These are phyloP conservation scores for Triplophysa rosa DNA, from an alignment of 2,113 vertebrate species.

Conservation along the genomic window DNA sequence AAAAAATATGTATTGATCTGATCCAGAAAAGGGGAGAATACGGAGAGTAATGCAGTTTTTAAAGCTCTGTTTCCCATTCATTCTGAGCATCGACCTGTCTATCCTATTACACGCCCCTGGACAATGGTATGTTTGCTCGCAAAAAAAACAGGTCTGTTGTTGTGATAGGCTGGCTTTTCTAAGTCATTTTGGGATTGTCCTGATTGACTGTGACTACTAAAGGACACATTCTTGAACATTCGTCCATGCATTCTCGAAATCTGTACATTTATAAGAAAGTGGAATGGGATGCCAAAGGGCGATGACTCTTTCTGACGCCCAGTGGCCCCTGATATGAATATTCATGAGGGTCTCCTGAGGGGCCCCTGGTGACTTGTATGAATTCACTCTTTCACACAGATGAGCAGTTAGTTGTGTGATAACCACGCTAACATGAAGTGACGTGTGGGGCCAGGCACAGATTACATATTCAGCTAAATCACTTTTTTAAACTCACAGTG, in stretches of 20 bases:
- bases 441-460: slow-evolving; percentile 13
- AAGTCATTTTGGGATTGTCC: slow-evolving; percentile 16
- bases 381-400: slow-evolving; percentile 38
- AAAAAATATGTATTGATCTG: slow-evolving; percentile 6
- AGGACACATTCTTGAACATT: slow-evolving; percentile 13
- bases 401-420: slow-evolving; percentile 25
- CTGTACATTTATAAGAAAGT: slow-evolving; percentile 19
- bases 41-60: slow-evolving; percentile 5
- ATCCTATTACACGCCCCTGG: slow-evolving; percentile 18
- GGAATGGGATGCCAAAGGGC: slow-evolving; percentile 11
- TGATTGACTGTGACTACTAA: neutral
- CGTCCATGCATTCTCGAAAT: slow-evolving; percentile 22
- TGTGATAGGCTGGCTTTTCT: slow-evolving; percentile 14
- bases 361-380: slow-evolving; percentile 27
- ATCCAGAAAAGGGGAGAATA: neutral
- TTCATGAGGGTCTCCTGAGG: slow-evolving; percentile 38
- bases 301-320: slow-evolving; percentile 16
- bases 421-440: slow-evolving; percentile 31
- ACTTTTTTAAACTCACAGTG: neutral
- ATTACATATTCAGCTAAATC: slow-evolving; percentile 4
- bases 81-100: slow-evolving; percentile 32
- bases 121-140: slow-evolving; percentile 10
- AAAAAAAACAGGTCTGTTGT: slow-evolving; percentile 26
- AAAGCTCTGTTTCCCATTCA: slow-evolving; percentile 1
- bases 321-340: slow-evolving; percentile 28